These are phyloP conservation scores for Xestia rhomboidea DNA, from an alignment of 2,888 invertebrate genomes.

Conservation along the genomic window DNA sequence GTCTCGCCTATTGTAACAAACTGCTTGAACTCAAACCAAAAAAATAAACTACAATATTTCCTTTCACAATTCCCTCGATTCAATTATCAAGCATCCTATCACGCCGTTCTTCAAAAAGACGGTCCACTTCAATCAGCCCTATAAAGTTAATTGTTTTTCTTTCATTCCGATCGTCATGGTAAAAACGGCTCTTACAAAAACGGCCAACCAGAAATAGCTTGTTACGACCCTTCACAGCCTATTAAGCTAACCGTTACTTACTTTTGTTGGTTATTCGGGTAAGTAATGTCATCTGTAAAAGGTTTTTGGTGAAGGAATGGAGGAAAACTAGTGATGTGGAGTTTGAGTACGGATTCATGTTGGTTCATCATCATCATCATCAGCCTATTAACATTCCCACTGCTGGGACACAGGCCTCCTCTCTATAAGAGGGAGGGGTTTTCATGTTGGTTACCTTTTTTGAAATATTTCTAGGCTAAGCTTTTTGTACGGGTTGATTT, in stretches of 20 bases:
- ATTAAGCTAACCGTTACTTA: conserved; percentile 28
- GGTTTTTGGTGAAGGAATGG: not conserved
- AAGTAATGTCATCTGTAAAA: conserved; percentile 14
- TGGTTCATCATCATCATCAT: no score
- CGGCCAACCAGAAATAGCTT: conserved; percentile 22
- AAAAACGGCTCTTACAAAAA: conserved; percentile 7
- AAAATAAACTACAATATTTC: not conserved
- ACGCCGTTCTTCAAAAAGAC: not conserved
- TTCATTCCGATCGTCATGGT: conserved; percentile 3
- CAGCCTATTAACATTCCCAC: no score
- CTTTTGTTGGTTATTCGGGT: conserved; percentile 33
- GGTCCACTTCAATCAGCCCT: conserved; percentile 14
- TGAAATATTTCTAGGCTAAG: not conserved
- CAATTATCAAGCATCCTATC: not conserved
- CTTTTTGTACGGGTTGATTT: not conserved
- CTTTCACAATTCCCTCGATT: not conserved
- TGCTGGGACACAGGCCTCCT: no score
- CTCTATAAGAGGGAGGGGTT: no score
- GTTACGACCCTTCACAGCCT: conserved; percentile 38
- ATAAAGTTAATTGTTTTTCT: conserved; percentile 19
- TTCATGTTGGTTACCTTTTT: not conserved
- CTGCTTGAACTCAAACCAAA: not conserved
- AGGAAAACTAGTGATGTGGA: not conserved
- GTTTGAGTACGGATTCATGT: not conserved
- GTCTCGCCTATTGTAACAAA: not conserved